Conservation (phyloP, 2,113 vertebrate species). For the Triplophysa tibetana region DNA sequence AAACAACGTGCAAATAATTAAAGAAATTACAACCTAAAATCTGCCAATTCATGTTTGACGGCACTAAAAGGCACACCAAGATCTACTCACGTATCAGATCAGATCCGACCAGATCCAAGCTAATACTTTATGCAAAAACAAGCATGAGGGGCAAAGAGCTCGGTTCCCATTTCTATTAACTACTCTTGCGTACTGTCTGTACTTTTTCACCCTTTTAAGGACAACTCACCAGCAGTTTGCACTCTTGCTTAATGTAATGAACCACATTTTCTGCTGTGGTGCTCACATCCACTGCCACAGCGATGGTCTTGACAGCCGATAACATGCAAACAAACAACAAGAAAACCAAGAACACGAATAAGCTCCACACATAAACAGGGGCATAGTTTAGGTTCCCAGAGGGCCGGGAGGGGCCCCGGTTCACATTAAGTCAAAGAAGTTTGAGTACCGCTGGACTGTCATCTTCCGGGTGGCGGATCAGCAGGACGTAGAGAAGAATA, state of each 20-base stretch:
- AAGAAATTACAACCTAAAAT: background rate
- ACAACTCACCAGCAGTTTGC: conserved; percentile 27
- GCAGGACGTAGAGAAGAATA: conserved; percentile 29
- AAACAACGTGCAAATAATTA: background rate
- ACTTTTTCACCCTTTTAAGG: background rate
- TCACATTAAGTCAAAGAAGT: background rate
- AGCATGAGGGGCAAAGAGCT: no score
- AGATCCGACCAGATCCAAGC: background rate
- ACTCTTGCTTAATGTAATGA: conserved; percentile 27
- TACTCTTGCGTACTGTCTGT: no score
- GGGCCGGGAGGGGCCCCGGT: background rate
- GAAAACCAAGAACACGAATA: background rate
- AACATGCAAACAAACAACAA: background rate
- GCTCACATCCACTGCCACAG: conserved; percentile 45
- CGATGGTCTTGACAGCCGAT: conserved; percentile 7
- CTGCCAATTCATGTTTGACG: background rate
- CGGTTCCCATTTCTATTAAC: no score
- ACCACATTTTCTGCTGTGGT: conserved; percentile 40
- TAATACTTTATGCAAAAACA: background rate
- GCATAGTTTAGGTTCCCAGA: background rate
- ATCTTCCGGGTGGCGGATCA: conserved; percentile 4
- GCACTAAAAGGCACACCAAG: background rate
- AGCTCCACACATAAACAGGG: conserved; percentile 12
- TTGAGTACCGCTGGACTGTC: conserved; percentile 11
- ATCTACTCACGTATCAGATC: no score